phyloP scores from a whole-genome alignment of 1,140 invertebrate genomes.

The Drosophila navojoa region DNA sequence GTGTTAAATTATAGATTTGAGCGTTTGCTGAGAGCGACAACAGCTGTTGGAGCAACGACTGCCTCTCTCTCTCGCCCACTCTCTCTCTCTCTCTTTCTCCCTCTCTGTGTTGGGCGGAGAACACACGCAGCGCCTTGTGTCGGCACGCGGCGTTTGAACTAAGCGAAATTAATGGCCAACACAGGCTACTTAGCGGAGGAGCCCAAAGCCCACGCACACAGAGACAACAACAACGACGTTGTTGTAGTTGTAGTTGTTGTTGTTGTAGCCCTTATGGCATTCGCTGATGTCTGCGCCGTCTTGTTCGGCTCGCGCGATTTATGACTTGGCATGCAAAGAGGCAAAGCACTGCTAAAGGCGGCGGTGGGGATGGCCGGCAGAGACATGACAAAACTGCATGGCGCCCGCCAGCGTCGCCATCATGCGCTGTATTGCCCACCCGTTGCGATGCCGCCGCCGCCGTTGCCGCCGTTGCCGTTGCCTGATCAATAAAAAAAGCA shows the following conservation, averaged over 20 bases:
- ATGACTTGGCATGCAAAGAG: conserved; percentile 77
- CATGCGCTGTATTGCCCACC: conserved; percentile 17
- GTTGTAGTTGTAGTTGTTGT: neutral
- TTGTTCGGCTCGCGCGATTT: conserved; percentile 76
- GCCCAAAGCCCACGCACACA: conserved; percentile 35
- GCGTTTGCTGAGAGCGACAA: conserved; percentile 47
- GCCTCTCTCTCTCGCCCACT: neutral
- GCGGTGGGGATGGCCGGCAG: neutral
- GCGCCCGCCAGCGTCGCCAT: conserved; percentile 67
- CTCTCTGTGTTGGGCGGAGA: conserved; percentile 17
- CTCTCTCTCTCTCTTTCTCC: neutral
- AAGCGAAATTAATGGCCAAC: conserved; percentile 80
- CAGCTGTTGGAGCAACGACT: conserved; percentile 39
- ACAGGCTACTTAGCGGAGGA: conserved; percentile 79
- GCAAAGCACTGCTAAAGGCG: conserved; percentile 12
- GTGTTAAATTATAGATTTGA: conserved; percentile 78
- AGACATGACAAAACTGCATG: conserved; percentile 58
- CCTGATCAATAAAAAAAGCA: conserved; percentile 44
- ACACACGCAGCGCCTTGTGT: conserved; percentile 71
- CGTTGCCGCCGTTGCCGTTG: conserved; percentile 1
- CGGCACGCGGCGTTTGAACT: conserved; percentile 75
- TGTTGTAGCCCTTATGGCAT: conserved; percentile 58
- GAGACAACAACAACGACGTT: neutral
- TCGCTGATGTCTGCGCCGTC: conserved; percentile 31
- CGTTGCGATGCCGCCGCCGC: conserved; percentile 7